A percentile compares a stretch with the other conserved stretches of the same genome.
phyloP scores from a whole-genome alignment of 2,113 vertebrate species.

The Onychorhynchus coronatus region DNA sequence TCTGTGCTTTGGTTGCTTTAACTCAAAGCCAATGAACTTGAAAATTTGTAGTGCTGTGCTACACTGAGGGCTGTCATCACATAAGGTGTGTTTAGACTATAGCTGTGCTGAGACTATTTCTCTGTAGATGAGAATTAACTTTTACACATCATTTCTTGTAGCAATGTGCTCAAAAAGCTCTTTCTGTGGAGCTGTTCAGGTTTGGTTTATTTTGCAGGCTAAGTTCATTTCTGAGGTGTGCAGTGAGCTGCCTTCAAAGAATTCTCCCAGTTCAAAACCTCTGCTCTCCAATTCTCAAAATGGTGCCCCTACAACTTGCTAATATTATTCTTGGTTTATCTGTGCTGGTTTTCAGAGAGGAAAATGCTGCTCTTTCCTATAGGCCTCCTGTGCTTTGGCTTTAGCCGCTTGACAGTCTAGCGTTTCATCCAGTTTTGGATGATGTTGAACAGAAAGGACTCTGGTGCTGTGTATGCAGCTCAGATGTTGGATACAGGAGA shows the following conservation, averaged over 20 bases:
- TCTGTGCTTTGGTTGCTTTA: not conserved
- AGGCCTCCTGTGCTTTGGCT: not conserved
- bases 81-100: not conserved
- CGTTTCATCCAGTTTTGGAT: rapidly evolving
- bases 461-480: not conserved
- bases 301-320: not conserved
- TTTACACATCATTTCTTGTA: not conserved
- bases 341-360: not conserved
- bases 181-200: not conserved
- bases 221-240: not conserved
- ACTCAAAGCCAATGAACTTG: not conserved
- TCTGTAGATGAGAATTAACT: not conserved
- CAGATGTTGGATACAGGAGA: not conserved
- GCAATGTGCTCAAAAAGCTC: not conserved
- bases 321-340: not conserved
- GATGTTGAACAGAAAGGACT: not conserved
- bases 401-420: rapidly evolving
- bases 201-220: not conserved
- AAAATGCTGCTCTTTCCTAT: not conserved
- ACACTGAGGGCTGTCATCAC: not conserved
- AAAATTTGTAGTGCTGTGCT: not conserved
- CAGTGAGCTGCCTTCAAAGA: not conserved
- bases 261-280: not conserved
- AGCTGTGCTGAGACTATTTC: not conserved
- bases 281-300: not conserved